These are phyloP conservation scores for Amyelois transitella DNA, from an alignment of 1,140 invertebrate species.

Conservation along the genomic window DNA sequence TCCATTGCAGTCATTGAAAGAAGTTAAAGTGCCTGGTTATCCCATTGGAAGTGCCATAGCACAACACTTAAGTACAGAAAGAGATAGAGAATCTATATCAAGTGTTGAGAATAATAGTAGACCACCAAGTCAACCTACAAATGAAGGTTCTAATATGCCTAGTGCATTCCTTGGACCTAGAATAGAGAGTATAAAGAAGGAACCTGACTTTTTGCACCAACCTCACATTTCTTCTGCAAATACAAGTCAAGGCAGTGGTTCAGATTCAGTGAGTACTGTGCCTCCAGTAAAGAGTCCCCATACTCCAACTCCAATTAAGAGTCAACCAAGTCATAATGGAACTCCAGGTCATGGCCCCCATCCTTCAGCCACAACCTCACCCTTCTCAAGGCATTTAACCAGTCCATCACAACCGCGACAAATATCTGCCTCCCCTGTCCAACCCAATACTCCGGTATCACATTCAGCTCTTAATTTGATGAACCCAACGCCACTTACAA, in stretches of 20 bases:
- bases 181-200: constrained; percentile 84
- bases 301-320: constrained; percentile 70
- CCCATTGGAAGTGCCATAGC: constrained; percentile 69
- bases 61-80: constrained; percentile 62
- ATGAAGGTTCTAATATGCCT: constrained; percentile 51
- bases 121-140: constrained; percentile 64
- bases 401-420: constrained; percentile 64
- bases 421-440: constrained; percentile 70
- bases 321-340: constrained; percentile 65
- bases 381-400: constrained; percentile 68
- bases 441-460: constrained; percentile 66
- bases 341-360: constrained; percentile 57
- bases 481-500: constrained; percentile 77
- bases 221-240: constrained; percentile 56
- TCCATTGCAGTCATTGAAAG: constrained; percentile 85
- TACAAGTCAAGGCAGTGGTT: constrained; percentile 55
- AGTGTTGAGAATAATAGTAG: constrained; percentile 64
- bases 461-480: constrained; percentile 78
- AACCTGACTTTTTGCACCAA: constrained; percentile 77
- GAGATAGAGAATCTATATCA: constrained; percentile 64
- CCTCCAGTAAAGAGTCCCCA: constrained; percentile 70
- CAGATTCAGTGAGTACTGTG: constrained; percentile 43
- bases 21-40: constrained; percentile 88
- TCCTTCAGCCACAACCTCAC: constrained; percentile 67
- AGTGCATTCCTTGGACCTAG: constrained; percentile 75